Conservation (phyloP, 1,140 invertebrate genomes). For the Drosophila yakuba region DNA sequence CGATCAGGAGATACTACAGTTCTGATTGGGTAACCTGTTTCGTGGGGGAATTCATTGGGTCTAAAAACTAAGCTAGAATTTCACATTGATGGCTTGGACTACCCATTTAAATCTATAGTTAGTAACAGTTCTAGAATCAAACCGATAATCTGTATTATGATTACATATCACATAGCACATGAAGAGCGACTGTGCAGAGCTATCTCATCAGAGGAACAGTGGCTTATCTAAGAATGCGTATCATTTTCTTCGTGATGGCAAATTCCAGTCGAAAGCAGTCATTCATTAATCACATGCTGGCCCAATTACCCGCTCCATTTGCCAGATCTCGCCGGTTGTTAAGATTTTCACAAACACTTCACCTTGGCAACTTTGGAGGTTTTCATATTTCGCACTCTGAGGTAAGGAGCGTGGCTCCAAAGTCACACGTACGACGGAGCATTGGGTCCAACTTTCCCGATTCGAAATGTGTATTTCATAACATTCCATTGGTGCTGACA, state of each 20-base stretch:
- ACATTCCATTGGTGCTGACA: slow-evolving; percentile 24
- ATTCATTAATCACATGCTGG: slow-evolving; percentile 40
- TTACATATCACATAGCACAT: too few relatives aligned
- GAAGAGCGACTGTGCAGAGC: not conserved
- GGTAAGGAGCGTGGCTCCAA: slow-evolving; percentile 15
- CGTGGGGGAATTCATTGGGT: not conserved
- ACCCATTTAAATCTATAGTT: not conserved
- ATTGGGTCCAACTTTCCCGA: slow-evolving; percentile 31
- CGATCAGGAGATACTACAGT: not conserved
- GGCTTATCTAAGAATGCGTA: slow-evolving; percentile 23
- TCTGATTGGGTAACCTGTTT: not conserved
- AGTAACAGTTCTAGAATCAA: too few relatives aligned
- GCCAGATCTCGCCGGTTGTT: not conserved
- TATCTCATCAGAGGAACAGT: slow-evolving; percentile 20
- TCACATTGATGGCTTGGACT: too few relatives aligned
- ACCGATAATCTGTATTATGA: too few relatives aligned
- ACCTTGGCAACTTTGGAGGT: slow-evolving; percentile 36
- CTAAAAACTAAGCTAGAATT: not conserved
- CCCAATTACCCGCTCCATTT: slow-evolving; percentile 37
- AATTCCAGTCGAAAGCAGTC: slow-evolving; percentile 5
- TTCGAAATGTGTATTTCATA: slow-evolving; percentile 32
- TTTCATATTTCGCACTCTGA: slow-evolving; percentile 42
- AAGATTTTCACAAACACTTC: slow-evolving; percentile 35
- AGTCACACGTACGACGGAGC: slow-evolving; percentile 29
- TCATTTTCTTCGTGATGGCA: slow-evolving; percentile 5